Evolutionary conservation across 2,113 vertebrate genomes (phyloP).

Genomic region (Motacilla alba): DNA sequence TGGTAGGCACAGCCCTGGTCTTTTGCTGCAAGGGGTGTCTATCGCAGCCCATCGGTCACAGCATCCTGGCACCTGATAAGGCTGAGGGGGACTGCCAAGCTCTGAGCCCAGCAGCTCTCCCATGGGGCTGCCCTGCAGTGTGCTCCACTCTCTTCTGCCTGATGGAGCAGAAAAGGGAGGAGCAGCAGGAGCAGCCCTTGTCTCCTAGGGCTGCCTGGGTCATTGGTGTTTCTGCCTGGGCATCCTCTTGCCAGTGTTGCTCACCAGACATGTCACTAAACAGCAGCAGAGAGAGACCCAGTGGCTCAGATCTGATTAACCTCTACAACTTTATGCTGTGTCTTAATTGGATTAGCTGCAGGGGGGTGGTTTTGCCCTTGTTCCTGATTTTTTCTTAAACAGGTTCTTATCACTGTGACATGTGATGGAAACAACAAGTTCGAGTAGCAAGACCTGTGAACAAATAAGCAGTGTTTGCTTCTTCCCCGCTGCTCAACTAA

Average conservation of each 20-base stretch:
- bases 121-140: background rate
- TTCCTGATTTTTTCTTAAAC: background rate
- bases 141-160: background rate
- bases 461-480: background rate
- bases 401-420: background rate
- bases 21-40: background rate
- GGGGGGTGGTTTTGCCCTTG: background rate
- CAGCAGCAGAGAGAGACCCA: background rate
- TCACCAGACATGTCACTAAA: slow-evolving; percentile 5
- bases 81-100: background rate
- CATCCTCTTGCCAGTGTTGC: background rate
- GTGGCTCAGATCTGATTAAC: slow-evolving; percentile 48
- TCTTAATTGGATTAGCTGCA: slow-evolving; percentile 47
- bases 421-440: background rate
- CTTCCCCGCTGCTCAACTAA: background rate
- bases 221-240: background rate
- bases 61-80: background rate
- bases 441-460: background rate
- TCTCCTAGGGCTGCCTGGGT: background rate
- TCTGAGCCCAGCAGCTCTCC: background rate
- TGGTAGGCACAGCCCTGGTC: background rate
- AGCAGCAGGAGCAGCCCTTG: background rate
- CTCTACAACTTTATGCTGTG: slow-evolving; percentile 9
- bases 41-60: rapidly evolving
- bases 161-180: background rate